Base-by-base conservation (phyloP, 1,140 invertebrate genomes). In the Zaprionus ghesquierei region DNA sequence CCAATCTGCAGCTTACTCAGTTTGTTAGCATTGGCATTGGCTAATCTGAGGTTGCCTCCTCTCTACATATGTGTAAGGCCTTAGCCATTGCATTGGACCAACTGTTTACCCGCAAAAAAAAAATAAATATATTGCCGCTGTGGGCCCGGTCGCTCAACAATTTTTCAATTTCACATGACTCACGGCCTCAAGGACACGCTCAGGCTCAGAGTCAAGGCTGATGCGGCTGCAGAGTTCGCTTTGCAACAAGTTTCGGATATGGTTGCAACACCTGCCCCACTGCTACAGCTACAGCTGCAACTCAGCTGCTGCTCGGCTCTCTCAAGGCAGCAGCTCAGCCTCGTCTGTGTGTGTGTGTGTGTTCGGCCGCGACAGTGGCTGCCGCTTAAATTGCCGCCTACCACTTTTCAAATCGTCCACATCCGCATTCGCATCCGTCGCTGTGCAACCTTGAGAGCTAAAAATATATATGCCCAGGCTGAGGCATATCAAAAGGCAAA, bases 371-470 rank as follows among this genome's bases (percentile, higher is more conserved):
- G 62, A 58, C 61, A 44, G 9, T 53, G 31, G 22, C 49, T 35
- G 8, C 20, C 22, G 41, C 51, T 33, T 29, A 13, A 63, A 44
- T 27, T 20, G 61, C 25, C 22, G 35, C 78, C 81, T 78, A 69
- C 75, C 75, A 87, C 78, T 87, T 86, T 86, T 86, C 64, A 89
- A 87, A 87, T 89, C 84, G 87, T 78, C 79, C 68, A 86, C 84
- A 87, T 87, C 82, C 82, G 79, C 79, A 70, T 77, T 75, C 75
- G 76, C 77, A 89, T 87, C 84, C 84, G 79, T 82, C 66, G 75
- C 61, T 69, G 38, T 63, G 29, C 38, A 75, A 77, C 84, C 84
- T 89, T 89, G 84, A 68, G 74, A 20, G 44, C 84, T 89, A 89
- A 89, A 89, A 89, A 89, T 89, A 87, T 89, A 87, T 87, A 89